Evolutionary conservation across 1,140 invertebrate species (phyloP).

Genomic region (Drosophila hydei): DNA sequence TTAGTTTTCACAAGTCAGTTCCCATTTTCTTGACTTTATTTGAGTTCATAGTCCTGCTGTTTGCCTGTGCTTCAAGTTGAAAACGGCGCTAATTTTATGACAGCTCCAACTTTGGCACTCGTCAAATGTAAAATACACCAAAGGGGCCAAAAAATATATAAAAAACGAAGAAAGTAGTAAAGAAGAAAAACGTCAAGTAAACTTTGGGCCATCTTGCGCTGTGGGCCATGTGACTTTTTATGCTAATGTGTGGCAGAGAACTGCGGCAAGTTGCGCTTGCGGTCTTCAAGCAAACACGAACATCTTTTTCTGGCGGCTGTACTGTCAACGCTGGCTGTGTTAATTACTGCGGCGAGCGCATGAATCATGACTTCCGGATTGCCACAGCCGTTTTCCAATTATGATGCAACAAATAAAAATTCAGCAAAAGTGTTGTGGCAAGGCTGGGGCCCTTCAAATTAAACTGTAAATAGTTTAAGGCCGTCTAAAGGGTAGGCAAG

Average conservation of each 20-base stretch:
- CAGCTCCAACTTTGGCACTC: constrained; percentile 65
- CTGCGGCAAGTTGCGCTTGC: constrained; percentile 49
- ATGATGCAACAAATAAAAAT: constrained; percentile 70
- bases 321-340: constrained; percentile 41
- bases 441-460: constrained; percentile 23
- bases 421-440: constrained; percentile 71
- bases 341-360: constrained; percentile 76
- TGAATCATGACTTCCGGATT: constrained; percentile 79
- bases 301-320: constrained; percentile 52
- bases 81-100: constrained; percentile 76
- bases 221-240: constrained; percentile 45
- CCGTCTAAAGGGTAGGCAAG: constrained; percentile 37
- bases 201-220: constrained; percentile 30
- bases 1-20: constrained; percentile 41
- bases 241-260: constrained; percentile 51
- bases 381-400: constrained; percentile 69
- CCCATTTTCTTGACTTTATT: constrained; percentile 40
- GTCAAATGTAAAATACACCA: constrained; percentile 45
- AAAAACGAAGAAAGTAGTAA: neutral
- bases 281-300: constrained; percentile 51
- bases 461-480: constrained; percentile 68
- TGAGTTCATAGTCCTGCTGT: constrained; percentile 3
- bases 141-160: constrained; percentile 40
- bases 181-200: neutral
- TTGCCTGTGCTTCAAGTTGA: constrained; percentile 47